A percentile compares a stretch with the other conserved stretches of the same genome.
Evolutionary conservation across 2,888 invertebrate genomes (phyloP).

Genomic region (Doris montereyensis): DNA sequence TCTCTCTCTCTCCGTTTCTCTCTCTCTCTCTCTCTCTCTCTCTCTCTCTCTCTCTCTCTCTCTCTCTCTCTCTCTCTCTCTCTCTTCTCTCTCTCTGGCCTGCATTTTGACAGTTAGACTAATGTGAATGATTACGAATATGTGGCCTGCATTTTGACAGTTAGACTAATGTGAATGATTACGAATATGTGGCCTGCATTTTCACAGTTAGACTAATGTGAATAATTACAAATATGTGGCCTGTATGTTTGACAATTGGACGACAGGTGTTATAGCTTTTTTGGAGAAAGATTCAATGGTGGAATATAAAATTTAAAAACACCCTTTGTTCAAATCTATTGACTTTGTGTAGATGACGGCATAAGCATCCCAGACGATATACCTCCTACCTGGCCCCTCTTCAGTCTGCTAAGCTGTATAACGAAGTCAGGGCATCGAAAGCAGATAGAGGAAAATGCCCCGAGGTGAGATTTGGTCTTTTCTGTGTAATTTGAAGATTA

Average conservation of each 20-base stretch:
- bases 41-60: not conserved
- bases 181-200: too few species aligned
- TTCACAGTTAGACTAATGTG: too few species aligned
- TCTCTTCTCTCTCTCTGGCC: not conserved
- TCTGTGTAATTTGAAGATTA: too few species aligned
- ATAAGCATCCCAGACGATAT: constrained; percentile 92
- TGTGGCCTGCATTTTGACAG: not conserved
- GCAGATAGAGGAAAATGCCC: constrained; percentile 63
- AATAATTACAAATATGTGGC: too few species aligned
- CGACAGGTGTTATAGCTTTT: too few species aligned
- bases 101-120: not conserved
- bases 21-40: not conserved
- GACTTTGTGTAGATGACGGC: constrained; percentile 83
- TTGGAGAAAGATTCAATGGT: too few species aligned
- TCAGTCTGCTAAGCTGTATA: constrained; percentile 90
- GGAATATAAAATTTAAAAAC: too few species aligned
- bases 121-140: too few species aligned
- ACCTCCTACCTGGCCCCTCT: constrained; percentile 93
- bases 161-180: too few species aligned
- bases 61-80: not conserved
- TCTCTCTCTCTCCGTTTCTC: too few species aligned
- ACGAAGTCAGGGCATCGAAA: constrained; percentile 75
- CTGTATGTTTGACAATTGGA: too few species aligned
- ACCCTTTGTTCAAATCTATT: too few species aligned
- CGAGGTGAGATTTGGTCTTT: constrained; percentile 50